A percentile compares a stretch with the other conserved stretches of the same genome.
Evolutionary conservation across 1,140 invertebrate genomes (phyloP).

Genomic region (Pectinophora gossypiella): DNA sequence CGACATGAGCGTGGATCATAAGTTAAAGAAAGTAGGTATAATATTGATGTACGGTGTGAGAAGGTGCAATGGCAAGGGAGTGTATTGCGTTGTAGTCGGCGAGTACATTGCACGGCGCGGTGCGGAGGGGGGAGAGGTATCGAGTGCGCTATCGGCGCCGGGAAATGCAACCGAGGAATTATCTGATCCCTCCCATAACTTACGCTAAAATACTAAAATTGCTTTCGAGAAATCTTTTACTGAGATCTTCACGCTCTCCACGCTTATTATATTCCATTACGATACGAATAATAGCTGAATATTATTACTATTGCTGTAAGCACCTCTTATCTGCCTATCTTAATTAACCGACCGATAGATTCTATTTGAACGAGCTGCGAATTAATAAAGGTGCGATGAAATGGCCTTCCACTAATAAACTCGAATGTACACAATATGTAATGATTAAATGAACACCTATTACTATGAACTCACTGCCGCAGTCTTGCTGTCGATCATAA

Average conservation of each 20-base stretch:
- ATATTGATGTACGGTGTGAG: no score
- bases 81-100: no score
- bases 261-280: conserved; percentile 70
- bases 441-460: no score
- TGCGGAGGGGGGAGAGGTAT: conserved; percentile 28
- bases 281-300: conserved; percentile 62
- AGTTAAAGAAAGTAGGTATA: no score
- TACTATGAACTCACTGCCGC: no score
- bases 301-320: conserved; percentile 58
- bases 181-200: conserved; percentile 67
- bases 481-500: no score
- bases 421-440: no score
- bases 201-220: conserved; percentile 73
- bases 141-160: conserved; percentile 41
- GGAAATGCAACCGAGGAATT: conserved; percentile 59
- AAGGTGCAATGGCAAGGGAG: no score
- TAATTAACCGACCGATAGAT: conserved; percentile 11
- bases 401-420: no score
- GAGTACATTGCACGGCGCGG: no score
- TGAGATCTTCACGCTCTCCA: conserved; percentile 66
- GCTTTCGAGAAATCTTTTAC: conserved; percentile 64
- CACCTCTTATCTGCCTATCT: conserved; percentile 28
- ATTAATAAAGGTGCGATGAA: background rate
- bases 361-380: background rate
- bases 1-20: no score